phyloP scores from a whole-genome alignment of 1,140 invertebrate species.

The Drosophila lowei region DNA sequence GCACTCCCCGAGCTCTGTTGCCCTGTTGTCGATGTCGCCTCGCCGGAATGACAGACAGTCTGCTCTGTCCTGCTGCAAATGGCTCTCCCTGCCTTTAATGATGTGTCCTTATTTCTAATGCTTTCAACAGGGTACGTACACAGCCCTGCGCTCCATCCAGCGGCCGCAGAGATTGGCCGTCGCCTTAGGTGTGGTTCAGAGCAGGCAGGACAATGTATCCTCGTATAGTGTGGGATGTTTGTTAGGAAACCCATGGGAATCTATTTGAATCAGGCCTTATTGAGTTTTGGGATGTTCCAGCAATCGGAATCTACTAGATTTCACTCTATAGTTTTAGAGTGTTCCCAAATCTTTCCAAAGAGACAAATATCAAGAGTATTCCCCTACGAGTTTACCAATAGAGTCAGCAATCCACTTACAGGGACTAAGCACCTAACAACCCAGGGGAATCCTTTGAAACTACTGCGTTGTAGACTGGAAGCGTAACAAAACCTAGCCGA shows the following conservation, averaged over 20 bases:
- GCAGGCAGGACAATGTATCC: constrained; percentile 22
- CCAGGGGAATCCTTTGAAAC: too few species aligned
- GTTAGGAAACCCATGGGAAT: constrained; percentile 31
- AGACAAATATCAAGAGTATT: too few species aligned
- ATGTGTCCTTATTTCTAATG: constrained; percentile 72
- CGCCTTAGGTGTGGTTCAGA: constrained; percentile 22
- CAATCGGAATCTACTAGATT: too few species aligned
- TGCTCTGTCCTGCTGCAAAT: constrained; percentile 47
- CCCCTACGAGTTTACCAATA: too few species aligned
- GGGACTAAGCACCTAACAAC: too few species aligned
- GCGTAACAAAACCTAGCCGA: neutral
- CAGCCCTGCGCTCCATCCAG: constrained; percentile 21
- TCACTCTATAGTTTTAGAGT: too few species aligned
- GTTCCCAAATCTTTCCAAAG: too few species aligned
- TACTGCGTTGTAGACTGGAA: too few species aligned
- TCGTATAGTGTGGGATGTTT: neutral
- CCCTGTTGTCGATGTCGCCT: constrained; percentile 19
- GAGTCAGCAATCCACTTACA: too few species aligned
- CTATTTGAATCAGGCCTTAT: constrained; percentile 14
- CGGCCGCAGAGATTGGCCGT: constrained; percentile 50
- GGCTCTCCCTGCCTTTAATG: constrained; percentile 62
- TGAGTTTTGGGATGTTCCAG: too few species aligned
- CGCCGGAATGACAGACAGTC: constrained; percentile 31
- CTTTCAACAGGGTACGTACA: constrained; percentile 46
- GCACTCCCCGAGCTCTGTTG: constrained; percentile 38